A percentile compares a stretch with the other conserved stretches of the same genome.
Conservation (phyloP, 1,140 invertebrate genomes). For the Araneus ventricosus region DNA sequence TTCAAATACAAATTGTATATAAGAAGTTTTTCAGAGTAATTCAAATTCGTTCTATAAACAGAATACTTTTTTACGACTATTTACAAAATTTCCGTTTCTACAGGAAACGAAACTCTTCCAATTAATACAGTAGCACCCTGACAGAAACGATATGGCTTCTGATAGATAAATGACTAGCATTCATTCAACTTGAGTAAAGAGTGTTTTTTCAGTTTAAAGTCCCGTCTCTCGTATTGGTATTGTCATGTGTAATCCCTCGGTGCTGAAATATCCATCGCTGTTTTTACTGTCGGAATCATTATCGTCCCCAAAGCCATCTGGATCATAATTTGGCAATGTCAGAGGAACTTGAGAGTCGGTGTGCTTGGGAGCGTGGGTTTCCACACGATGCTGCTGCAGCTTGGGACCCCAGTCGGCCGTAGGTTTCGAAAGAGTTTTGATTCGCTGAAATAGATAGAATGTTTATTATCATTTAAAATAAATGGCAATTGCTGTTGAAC, state of each 20-base stretch:
- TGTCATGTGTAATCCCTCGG: slow-evolving; percentile 66
- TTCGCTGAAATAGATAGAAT: slow-evolving; percentile 81
- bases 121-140: background rate
- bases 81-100: background rate
- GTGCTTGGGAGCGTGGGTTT: slow-evolving; percentile 71
- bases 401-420: slow-evolving; percentile 85
- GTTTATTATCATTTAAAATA: no score
- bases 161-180: slow-evolving; percentile 3
- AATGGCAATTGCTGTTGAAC: no score
- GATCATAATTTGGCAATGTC: slow-evolving; percentile 72
- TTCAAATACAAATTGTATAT: background rate
- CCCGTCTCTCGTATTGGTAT: slow-evolving; percentile 12
- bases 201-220: background rate
- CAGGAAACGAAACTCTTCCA: background rate
- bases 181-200: background rate
- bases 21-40: background rate
- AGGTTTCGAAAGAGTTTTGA: slow-evolving; percentile 83
- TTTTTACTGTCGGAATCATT: slow-evolving; percentile 64
- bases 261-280: slow-evolving; percentile 46
- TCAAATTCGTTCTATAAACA: background rate
- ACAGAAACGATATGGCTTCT: background rate
- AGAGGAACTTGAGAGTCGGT: slow-evolving; percentile 75
- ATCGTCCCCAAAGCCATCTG: slow-evolving; percentile 70
- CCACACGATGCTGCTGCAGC: slow-evolving; percentile 71
- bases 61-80: background rate